phyloP scores from a whole-genome alignment of 2,888 invertebrate species.

The Odontocolon sp. region DNA sequence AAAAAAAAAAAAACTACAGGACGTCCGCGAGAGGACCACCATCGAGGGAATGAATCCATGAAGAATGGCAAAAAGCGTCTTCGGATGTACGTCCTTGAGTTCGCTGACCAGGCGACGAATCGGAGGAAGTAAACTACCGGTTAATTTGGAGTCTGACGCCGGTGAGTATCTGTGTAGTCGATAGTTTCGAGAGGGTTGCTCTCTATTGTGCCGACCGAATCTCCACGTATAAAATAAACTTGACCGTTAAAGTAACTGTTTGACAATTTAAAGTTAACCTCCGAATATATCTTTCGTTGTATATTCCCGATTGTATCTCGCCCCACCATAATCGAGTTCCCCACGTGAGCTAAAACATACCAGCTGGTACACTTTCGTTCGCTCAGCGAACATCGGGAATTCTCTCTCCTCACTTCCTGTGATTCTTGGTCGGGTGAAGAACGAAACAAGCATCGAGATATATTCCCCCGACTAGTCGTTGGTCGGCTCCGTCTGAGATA shows the following conservation, averaged over 20 bases:
- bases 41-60: neutral
- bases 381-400: conserved; percentile 27
- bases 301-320: conserved; percentile 24
- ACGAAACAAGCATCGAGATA: too few species aligned
- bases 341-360: conserved; percentile 43
- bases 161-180: conserved; percentile 63
- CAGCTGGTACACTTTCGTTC: conserved; percentile 44
- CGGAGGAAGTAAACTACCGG: conserved; percentile 59
- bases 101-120: conserved; percentile 19
- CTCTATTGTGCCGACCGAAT: too few species aligned
- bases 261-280: neutral
- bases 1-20: too few species aligned
- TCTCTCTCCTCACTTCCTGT: conserved; percentile 34
- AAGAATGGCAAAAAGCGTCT: neutral
- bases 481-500: conserved; percentile 46
- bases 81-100: neutral
- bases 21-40: too few species aligned
- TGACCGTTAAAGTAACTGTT: neutral
- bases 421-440: conserved; percentile 15
- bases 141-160: conserved; percentile 65
- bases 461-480: conserved; percentile 26
- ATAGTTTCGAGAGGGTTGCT: too few species aligned
- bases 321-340: conserved; percentile 36
- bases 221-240: neutral
- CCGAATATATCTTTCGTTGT: neutral